phyloP scores from a whole-genome alignment of 2,797 vertebrate species.

The Alauda arvensis region DNA sequence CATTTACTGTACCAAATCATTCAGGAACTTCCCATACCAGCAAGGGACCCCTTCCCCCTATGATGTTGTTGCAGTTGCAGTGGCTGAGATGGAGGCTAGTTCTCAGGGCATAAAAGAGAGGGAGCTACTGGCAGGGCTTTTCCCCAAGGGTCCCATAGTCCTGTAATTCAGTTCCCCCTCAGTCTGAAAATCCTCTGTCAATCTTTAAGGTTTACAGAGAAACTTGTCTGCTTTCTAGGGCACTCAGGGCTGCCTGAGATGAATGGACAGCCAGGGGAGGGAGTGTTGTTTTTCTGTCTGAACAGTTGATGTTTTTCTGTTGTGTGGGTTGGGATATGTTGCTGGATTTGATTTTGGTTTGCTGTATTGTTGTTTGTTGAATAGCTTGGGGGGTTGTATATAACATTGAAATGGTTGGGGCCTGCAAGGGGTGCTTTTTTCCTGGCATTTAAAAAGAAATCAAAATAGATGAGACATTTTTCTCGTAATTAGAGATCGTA shows the following conservation, averaged over 20 bases:
- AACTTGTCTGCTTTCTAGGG: neutral
- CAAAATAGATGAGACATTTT: constrained; percentile 48
- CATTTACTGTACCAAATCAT: neutral
- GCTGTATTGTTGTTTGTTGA: constrained; percentile 23
- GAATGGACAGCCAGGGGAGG: neutral
- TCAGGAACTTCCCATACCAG: neutral
- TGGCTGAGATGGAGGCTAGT: neutral
- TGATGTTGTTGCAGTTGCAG: neutral
- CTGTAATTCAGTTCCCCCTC: neutral
- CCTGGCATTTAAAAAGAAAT: constrained; percentile 6
- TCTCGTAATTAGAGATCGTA: constrained; percentile 5
- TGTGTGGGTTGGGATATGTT: constrained; percentile 41
- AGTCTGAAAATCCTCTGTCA: neutral
- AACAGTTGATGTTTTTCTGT: constrained; percentile 22
- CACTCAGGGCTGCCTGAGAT: neutral
- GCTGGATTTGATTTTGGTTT: constrained; percentile 42
- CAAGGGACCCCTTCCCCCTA: fast-evolving
- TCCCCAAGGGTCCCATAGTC: neutral
- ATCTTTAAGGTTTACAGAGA: neutral
- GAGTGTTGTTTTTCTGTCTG: constrained; percentile 26
- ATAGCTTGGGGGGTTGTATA: constrained; percentile 17
- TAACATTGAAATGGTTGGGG: neutral
- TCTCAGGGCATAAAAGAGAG: neutral
- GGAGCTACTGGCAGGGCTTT: neutral
- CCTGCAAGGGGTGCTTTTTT: neutral